Evolutionary conservation across 2,888 invertebrate species (phyloP).

Genomic region (Troides helena): DNA sequence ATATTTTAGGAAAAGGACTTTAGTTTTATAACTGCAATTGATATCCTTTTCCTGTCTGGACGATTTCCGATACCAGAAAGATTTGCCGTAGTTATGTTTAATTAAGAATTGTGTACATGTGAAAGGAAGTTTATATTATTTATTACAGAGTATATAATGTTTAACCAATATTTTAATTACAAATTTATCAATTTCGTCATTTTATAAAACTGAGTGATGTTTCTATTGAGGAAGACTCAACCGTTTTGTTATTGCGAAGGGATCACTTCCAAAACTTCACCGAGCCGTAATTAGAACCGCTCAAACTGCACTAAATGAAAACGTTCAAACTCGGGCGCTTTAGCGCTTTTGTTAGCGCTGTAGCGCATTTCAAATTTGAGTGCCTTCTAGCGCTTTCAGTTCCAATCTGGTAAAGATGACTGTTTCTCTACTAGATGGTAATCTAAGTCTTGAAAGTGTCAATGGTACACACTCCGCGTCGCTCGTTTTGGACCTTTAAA

Average conservation of each 20-base stretch:
- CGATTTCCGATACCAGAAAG: too few relatives aligned
- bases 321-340: constrained; percentile 16
- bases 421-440: constrained; percentile 22
- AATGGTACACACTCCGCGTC: constrained; percentile 18
- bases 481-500: constrained; percentile 3
- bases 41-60: too few relatives aligned
- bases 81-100: too few relatives aligned
- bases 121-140: too few relatives aligned
- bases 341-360: constrained; percentile 23
- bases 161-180: too few relatives aligned
- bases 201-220: too few relatives aligned
- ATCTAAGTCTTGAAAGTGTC: constrained; percentile 16
- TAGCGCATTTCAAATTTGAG: constrained; percentile 17
- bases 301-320: constrained; percentile 22
- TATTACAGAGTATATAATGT: too few relatives aligned
- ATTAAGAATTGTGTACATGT: too few relatives aligned
- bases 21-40: too few relatives aligned
- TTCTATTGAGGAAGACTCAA: too few relatives aligned
- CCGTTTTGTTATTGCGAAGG: not conserved
- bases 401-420: constrained; percentile 20
- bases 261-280: constrained; percentile 11
- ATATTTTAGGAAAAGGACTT: too few relatives aligned
- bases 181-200: too few relatives aligned
- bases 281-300: constrained; percentile 22
- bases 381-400: constrained; percentile 22